These are phyloP conservation scores for Hypotaenidia okinawae DNA, from an alignment of 2,797 vertebrate genomes.

Conservation along the genomic window DNA sequence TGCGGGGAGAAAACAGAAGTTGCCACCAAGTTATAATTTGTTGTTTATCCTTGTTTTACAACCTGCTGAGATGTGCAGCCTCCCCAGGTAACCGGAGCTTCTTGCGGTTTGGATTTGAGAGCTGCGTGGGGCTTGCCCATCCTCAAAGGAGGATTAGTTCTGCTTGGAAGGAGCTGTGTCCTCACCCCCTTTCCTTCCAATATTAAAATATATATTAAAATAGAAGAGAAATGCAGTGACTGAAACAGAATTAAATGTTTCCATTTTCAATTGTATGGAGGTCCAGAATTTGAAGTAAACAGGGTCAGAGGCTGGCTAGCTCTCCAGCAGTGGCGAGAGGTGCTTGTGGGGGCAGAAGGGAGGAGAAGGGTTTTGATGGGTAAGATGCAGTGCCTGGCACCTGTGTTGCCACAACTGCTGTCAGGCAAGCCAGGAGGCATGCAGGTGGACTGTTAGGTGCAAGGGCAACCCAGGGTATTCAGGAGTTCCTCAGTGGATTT, in stretches of 20 bases:
- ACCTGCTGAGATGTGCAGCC: neutral
- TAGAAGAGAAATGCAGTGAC: neutral
- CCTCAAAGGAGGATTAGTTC: conserved; percentile 56
- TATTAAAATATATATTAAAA: conserved; percentile 45
- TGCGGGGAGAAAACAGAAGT: neutral
- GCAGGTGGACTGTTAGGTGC: neutral
- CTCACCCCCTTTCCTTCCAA: neutral
- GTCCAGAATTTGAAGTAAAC: neutral
- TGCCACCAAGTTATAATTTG: neutral
- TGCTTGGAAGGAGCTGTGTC: conserved; percentile 7
- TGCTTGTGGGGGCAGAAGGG: neutral
- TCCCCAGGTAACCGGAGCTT: neutral
- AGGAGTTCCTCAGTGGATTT: neutral
- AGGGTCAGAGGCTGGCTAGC: neutral
- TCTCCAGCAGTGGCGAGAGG: neutral
- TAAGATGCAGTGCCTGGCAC: neutral
- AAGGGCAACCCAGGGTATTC: neutral
- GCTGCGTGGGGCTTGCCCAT: neutral
- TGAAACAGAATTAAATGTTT: conserved; percentile 26
- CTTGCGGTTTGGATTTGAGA: neutral
- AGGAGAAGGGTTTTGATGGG: neutral
- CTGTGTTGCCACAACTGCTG: neutral
- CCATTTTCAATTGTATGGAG: neutral
- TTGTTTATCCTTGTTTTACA: conserved; percentile 5
- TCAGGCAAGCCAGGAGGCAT: accelerated